These are phyloP conservation scores for Natator depressus DNA, from an alignment of 2,113 vertebrate genomes.

Conservation along the genomic window DNA sequence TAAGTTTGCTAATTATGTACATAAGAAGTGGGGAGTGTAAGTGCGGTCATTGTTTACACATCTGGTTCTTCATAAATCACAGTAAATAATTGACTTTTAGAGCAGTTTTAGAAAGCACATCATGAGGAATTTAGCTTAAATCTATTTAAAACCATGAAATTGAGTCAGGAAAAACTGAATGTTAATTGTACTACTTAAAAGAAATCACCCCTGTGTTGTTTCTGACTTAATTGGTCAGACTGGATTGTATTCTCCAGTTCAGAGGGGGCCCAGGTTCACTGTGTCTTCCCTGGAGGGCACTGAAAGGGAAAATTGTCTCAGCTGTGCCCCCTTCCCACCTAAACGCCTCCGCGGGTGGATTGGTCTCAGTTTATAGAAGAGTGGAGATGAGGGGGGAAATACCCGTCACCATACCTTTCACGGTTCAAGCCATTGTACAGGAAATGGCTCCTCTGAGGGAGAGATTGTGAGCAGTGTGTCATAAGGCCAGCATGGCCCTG, in stretches of 20 bases:
- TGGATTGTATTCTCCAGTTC: background rate
- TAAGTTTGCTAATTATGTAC: background rate
- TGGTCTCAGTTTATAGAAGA: background rate
- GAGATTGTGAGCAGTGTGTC: background rate
- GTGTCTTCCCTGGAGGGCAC: background rate
- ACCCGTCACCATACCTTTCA: background rate
- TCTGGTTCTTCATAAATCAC: background rate
- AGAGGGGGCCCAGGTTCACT: background rate
- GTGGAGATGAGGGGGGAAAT: background rate
- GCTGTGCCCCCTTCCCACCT: background rate
- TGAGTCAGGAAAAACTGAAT: background rate
- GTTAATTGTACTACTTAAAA: background rate
- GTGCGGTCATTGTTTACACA: background rate
- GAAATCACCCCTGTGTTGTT: background rate
- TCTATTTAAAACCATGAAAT: background rate
- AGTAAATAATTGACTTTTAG: background rate
- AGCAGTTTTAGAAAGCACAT: background rate
- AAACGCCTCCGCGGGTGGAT: background rate
- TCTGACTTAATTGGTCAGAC: background rate
- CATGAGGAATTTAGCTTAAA: background rate
- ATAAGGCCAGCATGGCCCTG: background rate
- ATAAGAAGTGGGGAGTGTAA: background rate
- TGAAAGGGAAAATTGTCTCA: background rate
- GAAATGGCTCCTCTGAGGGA: background rate
- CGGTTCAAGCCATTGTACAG: background rate